Evolutionary conservation across 2,797 vertebrate species (phyloP), one percentile per base, ranked within the genome.

Genomic region (Acanthurus lineatus): DNA sequence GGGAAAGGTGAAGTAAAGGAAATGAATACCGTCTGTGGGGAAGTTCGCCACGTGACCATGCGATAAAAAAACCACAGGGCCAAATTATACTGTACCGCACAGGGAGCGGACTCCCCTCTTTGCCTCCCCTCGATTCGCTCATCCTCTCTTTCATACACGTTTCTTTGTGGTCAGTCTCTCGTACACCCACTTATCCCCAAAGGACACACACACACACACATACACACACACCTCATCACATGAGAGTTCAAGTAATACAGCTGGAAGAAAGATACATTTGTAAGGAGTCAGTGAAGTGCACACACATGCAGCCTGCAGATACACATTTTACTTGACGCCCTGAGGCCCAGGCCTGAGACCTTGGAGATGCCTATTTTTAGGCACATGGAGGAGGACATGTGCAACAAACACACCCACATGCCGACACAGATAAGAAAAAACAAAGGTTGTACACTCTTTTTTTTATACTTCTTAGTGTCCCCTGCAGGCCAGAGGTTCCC

Each of bases 1-100:
- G 91, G 91, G 89, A 93, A 92, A 94, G 94, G 93, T 95, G 92
- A 95, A 94, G 88, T 88, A 64, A 93, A 94, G 94, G 94, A 95
- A 94, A 94, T 94, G 85, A 93, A 92, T 87, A 82, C 88, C 78
- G 91, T 93, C 90, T 93, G 90, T 88, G 83, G 85, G 91, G 91
- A 95, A 93, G 90, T 89, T 92, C 70, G 83, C 85, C 89, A 89
- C 89, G 89, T 93, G 93, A 94, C 91, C 83, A 71, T 19, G 77
- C 49, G 77, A 88, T 89, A 25, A 25, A 85, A 91, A 90, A 90
- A 89, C 88, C 86, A 87, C 90, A 90, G 77, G 67, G 66, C 87
- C 69, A 84, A 92, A 90, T 93, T 85, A 88, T 76, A 82, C 78
- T 49, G 80, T 76, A 74, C 76, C 84, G 40, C 91, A 89, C 86